A percentile compares a stretch with the other conserved stretches of the same genome.
Evolutionary conservation across 2,888 invertebrate species (phyloP).

Genomic region (Coelinius sp.): DNA sequence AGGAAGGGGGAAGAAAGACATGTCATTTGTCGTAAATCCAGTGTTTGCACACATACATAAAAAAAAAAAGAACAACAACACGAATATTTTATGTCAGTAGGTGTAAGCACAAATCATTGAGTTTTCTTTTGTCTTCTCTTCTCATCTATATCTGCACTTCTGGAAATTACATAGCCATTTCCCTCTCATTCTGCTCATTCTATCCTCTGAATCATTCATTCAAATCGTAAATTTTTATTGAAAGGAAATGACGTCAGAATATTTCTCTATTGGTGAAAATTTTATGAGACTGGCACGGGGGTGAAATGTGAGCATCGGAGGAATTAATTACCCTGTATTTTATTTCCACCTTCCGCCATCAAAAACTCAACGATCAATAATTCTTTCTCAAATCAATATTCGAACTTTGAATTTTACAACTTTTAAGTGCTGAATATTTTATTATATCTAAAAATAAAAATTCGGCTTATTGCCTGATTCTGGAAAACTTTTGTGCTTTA

Average conservation of each 20-base stretch:
- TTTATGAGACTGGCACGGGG: not conserved
- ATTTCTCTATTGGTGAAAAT: not conserved
- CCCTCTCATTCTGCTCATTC: not conserved
- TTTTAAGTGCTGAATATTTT: no score
- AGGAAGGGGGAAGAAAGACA: not conserved
- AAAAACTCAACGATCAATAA: not conserved
- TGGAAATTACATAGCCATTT: not conserved
- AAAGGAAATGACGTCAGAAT: not conserved
- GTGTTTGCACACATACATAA: not conserved
- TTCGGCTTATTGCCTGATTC: no score
- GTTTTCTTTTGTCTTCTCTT: not conserved
- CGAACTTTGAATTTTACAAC: not conserved
- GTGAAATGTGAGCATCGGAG: not conserved
- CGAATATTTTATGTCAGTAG: not conserved
- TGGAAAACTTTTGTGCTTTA: not conserved
- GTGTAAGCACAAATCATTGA: not conserved
- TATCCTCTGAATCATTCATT: not conserved
- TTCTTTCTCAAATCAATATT: not conserved
- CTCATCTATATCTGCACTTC: not conserved
- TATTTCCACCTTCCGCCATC: not conserved
- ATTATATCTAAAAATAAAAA: no score
- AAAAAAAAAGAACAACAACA: not conserved
- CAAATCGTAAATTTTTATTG: constrained; percentile 18
- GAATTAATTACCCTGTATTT: constrained; percentile 3
- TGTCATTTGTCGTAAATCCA: constrained; percentile 8